Base-by-base conservation (phyloP, 2,113 vertebrate genomes). In the human region DNA sequence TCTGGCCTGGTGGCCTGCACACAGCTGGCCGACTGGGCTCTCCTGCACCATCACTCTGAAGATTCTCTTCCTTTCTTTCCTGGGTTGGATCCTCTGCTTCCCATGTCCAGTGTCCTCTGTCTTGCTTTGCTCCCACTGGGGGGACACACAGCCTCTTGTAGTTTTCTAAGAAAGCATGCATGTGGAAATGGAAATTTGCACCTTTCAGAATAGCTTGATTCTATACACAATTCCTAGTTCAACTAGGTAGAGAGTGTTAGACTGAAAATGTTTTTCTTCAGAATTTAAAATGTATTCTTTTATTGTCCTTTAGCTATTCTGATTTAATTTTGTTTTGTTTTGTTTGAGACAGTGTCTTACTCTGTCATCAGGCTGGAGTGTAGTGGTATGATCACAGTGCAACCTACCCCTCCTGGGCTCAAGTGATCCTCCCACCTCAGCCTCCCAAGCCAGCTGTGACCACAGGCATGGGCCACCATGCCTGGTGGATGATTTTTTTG, bases 161-260 rank as follows among this genome's bases (percentile, higher is more conserved):
- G 40, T 66, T 59, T 70, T 76, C 45, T 64, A 40, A 90, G 45
- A 85, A 96, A 64, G 59, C 43, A 23, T 4, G n/a, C 64, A 11
- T 7, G 18, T 61, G 12, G 81, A 55, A 64, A 87, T 45, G 2
- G 35, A 94, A 38, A 35, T 43, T 35, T 52, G 25, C 14, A 20
- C 83, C 75, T 96, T 96, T 61, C 68, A 70, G 27, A 83, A 43
- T 84, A 55, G 59, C 81, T 87, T 57, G 52, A 78, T 66, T 92
- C 17, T 93, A 20, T 4, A 76, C 38, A 38, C 64, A 78, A 43
- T 93, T 75, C 25, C 50, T 59, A 81, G 68, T 89, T 78, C 57
- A 57, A 48, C 22, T 66, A 76, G 55, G 48, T 82, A 68, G 91
- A 93, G 72, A 82, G 66, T 72, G 35, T 81, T 92, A 57, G 17